Evolutionary conservation across 1,140 invertebrate species (phyloP).

Genomic region (Lepidostoma basale): DNA sequence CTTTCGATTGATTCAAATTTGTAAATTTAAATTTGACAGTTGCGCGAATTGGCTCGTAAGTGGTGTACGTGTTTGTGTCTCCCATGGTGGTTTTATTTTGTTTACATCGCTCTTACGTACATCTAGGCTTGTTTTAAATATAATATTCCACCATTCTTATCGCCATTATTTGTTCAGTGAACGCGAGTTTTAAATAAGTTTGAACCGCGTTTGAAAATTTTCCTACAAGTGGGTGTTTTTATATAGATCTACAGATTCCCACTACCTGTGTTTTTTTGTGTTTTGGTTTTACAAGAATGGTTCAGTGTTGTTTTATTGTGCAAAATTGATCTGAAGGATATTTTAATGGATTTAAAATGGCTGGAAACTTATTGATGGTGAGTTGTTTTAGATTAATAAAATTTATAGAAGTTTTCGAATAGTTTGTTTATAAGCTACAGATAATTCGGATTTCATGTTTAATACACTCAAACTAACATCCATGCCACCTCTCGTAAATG

Average conservation of each 20-base stretch:
- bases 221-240: not conserved
- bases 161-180: not conserved
- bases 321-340: not conserved
- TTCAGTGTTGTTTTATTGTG: not conserved
- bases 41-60: slow-evolving; percentile 2
- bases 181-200: not conserved
- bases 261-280: slow-evolving; percentile 5
- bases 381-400: too few relatives aligned
- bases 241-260: not conserved
- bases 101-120: slow-evolving; percentile 7
- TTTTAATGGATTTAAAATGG: slow-evolving; percentile 13
- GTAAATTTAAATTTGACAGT: slow-evolving; percentile 24
- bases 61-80: not conserved
- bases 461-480: too few relatives aligned
- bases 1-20: too few relatives aligned
- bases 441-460: too few relatives aligned
- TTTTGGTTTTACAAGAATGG: not conserved
- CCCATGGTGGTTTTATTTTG: slow-evolving; percentile 17
- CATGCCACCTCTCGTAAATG: too few relatives aligned
- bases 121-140: not conserved
- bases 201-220: not conserved
- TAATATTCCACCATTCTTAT: not conserved
- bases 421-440: too few relatives aligned
- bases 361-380: slow-evolving; percentile 14
- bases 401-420: too few relatives aligned